Evolutionary conservation across 1,140 invertebrate genomes (phyloP), one percentile per base, ranked within the genome.

Genomic region (Papilio glaucus): DNA sequence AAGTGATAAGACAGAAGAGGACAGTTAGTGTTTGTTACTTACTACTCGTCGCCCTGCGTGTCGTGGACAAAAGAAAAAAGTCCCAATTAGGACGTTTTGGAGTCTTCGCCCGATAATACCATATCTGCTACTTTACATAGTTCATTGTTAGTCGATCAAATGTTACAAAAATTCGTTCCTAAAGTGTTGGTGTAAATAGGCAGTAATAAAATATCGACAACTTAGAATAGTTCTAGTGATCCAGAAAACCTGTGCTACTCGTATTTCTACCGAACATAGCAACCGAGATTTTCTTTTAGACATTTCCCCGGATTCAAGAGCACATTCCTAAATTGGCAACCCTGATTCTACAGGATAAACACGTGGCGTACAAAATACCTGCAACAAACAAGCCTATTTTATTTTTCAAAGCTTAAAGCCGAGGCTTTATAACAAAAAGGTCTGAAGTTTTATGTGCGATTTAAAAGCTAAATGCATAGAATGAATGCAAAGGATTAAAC

Each of bases 391-490:
- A 49, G 67, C 45, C 42, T 69, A 33, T 69, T 69, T 65, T 69
- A 57, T 69, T 53, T 53, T 45, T 12, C 45, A 53, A 69, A 37
- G 42, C 33, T 69, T 26, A 37, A 69, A 69, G 67, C 45, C 67
- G 67, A 37, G 42, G 42, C 26, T 33, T 21, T 38, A 69, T 42
- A 69, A 69, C 67, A 69, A 69, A 69, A 69, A 12, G 29, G n/a
- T 62, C 67, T 69, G 29, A 69, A 33, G 29, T 69, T 69, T 69
- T 53, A 53, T 69, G 45, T 69, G 42, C 45, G 42, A 53, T 69
- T 69, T 53, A 53, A 69, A 69, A 69, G 26, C 67, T 49, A 69
- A 69, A 69, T 69, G 67, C 42, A 49, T 37, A 53, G n/a, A 69
- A 69, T 37, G 45, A 69, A 69, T 69, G 67, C 67, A 37, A 18